A percentile compares a stretch with the other conserved stretches of the same genome.
Conservation (phyloP, 2,113 vertebrate species). For the Perca schrenkii region DNA sequence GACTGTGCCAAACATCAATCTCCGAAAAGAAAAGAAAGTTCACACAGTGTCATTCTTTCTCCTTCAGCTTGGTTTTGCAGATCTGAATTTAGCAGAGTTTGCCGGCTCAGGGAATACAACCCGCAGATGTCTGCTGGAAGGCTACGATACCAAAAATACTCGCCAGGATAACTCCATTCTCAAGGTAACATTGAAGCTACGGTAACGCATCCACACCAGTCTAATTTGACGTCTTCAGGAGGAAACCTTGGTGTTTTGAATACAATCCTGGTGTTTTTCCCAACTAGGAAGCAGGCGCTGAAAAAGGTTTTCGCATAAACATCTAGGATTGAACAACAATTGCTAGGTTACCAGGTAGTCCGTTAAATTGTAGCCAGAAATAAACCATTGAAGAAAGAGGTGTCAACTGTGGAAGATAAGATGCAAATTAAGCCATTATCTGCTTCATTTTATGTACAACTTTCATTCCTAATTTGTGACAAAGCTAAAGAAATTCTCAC, state of each 20-base stretch:
- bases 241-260: background rate
- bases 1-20: background rate
- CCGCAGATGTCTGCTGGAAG: constrained; percentile 96
- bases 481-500: background rate
- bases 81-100: constrained; percentile 98
- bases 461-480: background rate
- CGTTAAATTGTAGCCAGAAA: background rate
- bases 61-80: constrained; percentile 95
- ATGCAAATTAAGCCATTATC: background rate
- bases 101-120: constrained; percentile 96
- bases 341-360: background rate
- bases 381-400: background rate
- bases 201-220: background rate
- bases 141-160: constrained; percentile 99
- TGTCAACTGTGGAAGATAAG: background rate
- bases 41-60: constrained; percentile 46
- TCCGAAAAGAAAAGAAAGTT: constrained; percentile 22
- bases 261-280: constrained; percentile 16
- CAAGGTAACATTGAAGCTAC: constrained; percentile 87
- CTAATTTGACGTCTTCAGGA: background rate
- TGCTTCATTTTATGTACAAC: background rate
- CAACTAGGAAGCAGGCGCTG: background rate
- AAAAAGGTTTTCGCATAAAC: constrained; percentile 24
- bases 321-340: background rate
- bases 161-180: constrained; percentile 99